Base-by-base conservation (phyloP, 1,140 invertebrate genomes). In the Drosophila lowei region DNA sequence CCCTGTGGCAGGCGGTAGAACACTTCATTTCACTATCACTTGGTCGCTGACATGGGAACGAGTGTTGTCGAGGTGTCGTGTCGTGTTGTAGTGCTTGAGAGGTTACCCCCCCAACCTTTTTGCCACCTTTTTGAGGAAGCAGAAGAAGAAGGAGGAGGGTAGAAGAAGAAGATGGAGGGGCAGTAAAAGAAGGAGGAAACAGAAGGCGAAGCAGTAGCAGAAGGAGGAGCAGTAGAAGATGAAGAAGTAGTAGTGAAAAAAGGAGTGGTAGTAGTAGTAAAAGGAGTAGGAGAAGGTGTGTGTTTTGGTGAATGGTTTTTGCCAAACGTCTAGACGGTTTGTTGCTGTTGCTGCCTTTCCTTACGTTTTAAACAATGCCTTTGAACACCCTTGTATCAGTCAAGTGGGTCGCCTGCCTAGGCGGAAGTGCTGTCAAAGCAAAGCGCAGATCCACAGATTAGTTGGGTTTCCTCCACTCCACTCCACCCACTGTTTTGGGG, bases 1-100 rank as follows among this genome's bases (percentile, higher is more conserved):
- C 30, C 30, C 11, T 3, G 30, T 0, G 9, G n/a, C 9, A 38
- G 6, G 13, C 28, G 49, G 53, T 7, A 28, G 11, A 65, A 50
- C 72, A 72, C 83, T 81, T 77, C 62, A 86, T 88, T 86, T 81
- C 56, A 81, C 81, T 88, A 86, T 86, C 77, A 85, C 68, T 80
- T 73, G 66, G 34, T 44, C 61, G 74, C 63, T 83, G 79, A 81
- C 74, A 81, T 38, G 67, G 63, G 59, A 67, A 63, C 63, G 72
- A 77, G 80, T 73, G 74, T 59, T 73, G 74, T 59, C 54, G 68
- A 72, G 72, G 60, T 84, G 72, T 85, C 72, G 58, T 79, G 72
- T 79, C 41, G 49, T 54, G 72, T 60, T 72, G 50, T 60, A 49
- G 55, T n/a, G 34, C 8, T 13, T 28, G 43, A 56, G 74, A 43